Evolutionary conservation across 2,888 invertebrate species (phyloP).

Genomic region (Lacanobia oleracea): DNA sequence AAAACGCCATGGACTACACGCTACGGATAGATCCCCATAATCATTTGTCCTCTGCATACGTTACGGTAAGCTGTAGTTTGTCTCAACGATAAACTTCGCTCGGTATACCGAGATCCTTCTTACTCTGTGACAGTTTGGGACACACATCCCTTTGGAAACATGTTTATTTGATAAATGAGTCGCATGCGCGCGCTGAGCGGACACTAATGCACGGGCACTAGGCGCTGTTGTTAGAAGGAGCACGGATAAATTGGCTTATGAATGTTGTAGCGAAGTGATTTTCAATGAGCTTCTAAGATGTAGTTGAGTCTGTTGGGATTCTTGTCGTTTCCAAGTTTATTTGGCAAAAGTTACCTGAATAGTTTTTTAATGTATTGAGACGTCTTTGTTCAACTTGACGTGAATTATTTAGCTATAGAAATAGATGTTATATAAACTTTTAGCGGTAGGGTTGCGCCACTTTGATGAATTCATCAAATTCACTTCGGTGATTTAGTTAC

Average conservation of each 20-base stretch:
- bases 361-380: neutral
- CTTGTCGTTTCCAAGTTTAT: neutral
- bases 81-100: constrained; percentile 57
- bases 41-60: constrained; percentile 58
- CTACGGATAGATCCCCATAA: too few species aligned
- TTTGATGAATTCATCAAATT: too few species aligned
- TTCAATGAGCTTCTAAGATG: constrained; percentile 44
- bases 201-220: constrained; percentile 54
- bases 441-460: too few species aligned
- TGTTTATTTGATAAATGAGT: constrained; percentile 68
- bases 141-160: constrained; percentile 58
- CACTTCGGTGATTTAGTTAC: too few species aligned
- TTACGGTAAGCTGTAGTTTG: constrained; percentile 57
- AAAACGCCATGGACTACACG: too few species aligned
- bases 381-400: neutral
- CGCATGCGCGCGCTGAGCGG: constrained; percentile 35
- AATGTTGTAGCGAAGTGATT: constrained; percentile 37
- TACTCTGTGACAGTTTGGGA: constrained; percentile 61
- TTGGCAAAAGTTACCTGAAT: neutral
- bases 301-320: constrained; percentile 33
- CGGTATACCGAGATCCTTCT: constrained; percentile 60
- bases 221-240: constrained; percentile 32
- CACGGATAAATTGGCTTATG: constrained; percentile 54
- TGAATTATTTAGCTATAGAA: neutral
- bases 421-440: too few species aligned